Evolutionary conservation across 1,140 invertebrate species (phyloP).

Genomic region (Gryllus bimaculatus): DNA sequence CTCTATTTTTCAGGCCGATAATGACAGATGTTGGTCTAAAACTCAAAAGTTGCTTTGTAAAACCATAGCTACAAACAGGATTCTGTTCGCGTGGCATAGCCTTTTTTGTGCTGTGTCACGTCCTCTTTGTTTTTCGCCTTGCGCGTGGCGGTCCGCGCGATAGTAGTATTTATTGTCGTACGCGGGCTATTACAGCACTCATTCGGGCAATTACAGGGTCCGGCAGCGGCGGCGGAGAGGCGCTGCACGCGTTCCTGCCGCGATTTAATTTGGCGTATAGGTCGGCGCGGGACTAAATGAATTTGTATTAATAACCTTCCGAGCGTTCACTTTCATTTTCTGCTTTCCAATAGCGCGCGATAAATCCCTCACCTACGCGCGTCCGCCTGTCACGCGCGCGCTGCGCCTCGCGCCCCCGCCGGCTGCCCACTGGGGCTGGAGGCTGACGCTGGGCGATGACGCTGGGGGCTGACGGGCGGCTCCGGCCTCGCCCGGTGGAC

Average conservation of each 20-base stretch:
- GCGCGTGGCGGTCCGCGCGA: not conserved
- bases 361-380: not conserved
- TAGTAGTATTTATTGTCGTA: not conserved
- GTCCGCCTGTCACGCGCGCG: not conserved
- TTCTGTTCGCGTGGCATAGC: no score
- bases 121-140: not conserved
- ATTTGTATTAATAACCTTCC: not conserved
- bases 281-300: not conserved
- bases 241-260: not conserved
- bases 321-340: not conserved
- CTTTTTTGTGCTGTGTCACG: no score
- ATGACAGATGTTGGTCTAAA: no score
- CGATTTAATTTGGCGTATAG: conserved; percentile 4
- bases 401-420: not conserved
- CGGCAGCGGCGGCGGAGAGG: no score
- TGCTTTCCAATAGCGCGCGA: not conserved
- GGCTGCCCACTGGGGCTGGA: no score
- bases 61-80: no score
- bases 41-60: no score
- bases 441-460: no score
- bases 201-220: not conserved
- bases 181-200: not conserved
- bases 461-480: no score
- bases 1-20: no score
- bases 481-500: no score